A percentile compares a stretch with the other conserved stretches of the same genome.
phyloP scores from a whole-genome alignment of 2,113 vertebrate species.

The Equus quagga region DNA sequence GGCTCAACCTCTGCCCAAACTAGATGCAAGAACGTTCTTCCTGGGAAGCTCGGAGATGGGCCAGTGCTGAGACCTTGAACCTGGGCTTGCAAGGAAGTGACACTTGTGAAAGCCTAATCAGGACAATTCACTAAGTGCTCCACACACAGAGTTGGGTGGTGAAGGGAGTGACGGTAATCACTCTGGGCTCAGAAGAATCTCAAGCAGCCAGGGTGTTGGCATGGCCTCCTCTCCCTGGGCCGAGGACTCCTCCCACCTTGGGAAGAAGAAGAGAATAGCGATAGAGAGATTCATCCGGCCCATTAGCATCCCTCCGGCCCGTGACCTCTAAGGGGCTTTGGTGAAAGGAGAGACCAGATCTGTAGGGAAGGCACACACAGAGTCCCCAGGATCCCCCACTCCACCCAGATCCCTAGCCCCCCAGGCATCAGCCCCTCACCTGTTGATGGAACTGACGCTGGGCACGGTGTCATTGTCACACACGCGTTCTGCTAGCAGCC shows the following conservation, averaged over 20 bases:
- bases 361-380: neutral
- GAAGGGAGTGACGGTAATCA: neutral
- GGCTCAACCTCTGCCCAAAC: neutral
- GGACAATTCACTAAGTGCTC: neutral
- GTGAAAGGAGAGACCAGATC: neutral
- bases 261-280: neutral
- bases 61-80: neutral
- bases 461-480: constrained; percentile 99
- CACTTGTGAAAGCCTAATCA: neutral
- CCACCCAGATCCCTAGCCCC: neutral
- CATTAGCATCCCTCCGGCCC: neutral
- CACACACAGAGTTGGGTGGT: neutral
- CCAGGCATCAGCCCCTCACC: constrained; percentile 85
- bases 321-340: neutral
- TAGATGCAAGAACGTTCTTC: neutral
- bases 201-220: neutral
- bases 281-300: neutral
- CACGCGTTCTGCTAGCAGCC: constrained; percentile 97
- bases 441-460: constrained; percentile 99
- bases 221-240: neutral
- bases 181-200: neutral
- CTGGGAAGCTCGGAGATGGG: neutral
- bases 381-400: neutral
- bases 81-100: neutral
- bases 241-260: neutral